Evolutionary conservation across 2,797 vertebrate genomes (phyloP).

Genomic region (Hippopotamyrus pictus): DNA sequence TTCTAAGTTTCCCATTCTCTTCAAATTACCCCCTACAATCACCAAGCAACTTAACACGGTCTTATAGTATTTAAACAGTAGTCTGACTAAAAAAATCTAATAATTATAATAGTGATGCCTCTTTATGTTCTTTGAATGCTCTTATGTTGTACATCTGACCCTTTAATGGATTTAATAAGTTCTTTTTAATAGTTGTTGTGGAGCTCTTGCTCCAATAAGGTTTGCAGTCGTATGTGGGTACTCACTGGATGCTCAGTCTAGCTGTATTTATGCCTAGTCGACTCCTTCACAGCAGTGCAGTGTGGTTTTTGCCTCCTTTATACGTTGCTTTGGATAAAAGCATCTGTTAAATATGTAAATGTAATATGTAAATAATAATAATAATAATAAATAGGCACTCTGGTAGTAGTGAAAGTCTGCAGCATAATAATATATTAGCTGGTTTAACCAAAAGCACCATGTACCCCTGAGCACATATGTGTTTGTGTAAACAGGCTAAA

Average conservation of each 20-base stretch:
- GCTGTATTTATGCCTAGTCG: not conserved
- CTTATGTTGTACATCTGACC: not conserved
- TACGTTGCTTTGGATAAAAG: not conserved
- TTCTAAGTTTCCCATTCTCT: not conserved
- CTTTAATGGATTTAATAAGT: not conserved
- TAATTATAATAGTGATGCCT: not conserved
- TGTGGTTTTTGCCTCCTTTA: not conserved
- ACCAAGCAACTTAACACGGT: not conserved
- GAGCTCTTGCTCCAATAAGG: not conserved
- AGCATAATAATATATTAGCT: constrained; percentile 42
- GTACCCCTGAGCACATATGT: not conserved
- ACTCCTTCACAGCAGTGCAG: not conserved
- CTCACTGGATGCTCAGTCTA: not conserved
- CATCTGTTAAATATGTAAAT: not conserved
- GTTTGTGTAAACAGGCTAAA: not conserved
- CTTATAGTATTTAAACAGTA: not conserved
- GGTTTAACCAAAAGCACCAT: not conserved
- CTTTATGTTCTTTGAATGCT: not conserved
- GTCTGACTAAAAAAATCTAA: not conserved
- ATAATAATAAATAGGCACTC: constrained; percentile 57
- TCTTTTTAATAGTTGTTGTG: not conserved
- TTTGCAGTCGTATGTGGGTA: not conserved
- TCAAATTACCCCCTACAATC: not conserved
- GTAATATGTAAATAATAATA: constrained; percentile 26
- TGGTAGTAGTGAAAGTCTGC: constrained; percentile 44